These are phyloP conservation scores for Condylostylus longicornis DNA, from an alignment of 1,140 invertebrate genomes.

Conservation along the genomic window DNA sequence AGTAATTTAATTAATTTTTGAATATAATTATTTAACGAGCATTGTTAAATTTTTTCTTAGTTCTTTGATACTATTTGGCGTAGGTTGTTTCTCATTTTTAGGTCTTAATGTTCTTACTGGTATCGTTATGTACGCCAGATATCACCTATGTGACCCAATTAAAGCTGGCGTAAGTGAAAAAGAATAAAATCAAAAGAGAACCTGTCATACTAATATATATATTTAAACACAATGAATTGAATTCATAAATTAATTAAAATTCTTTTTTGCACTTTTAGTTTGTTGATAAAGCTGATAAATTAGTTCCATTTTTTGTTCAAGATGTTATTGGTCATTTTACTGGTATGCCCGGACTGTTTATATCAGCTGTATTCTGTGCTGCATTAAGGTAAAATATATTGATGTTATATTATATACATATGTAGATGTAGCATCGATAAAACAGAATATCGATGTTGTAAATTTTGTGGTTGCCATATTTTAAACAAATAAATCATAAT, in stretches of 20 bases:
- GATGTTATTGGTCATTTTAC: constrained; percentile 39
- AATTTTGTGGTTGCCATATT: no score
- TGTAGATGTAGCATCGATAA: no score
- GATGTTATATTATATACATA: not conserved
- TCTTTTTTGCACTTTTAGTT: constrained; percentile 12
- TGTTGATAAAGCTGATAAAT: constrained; percentile 35
- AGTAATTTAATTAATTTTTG: constrained; percentile 3
- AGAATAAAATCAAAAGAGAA: no score
- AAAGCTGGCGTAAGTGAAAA: no score
- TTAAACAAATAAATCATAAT: no score
- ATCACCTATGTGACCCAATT: constrained; percentile 58
- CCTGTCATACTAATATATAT: no score
- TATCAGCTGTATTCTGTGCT: constrained; percentile 52
- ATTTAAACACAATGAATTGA: not conserved
- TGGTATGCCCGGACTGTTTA: constrained; percentile 49
- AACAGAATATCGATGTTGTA: no score
- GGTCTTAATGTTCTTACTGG: constrained; percentile 46
- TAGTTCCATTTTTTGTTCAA: constrained; percentile 47
- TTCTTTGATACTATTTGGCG: constrained; percentile 34
- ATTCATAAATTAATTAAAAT: not conserved
- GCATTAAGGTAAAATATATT: constrained; percentile 39
- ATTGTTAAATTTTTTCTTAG: constrained; percentile 15
- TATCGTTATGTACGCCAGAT: constrained; percentile 55
- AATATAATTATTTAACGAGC: not conserved
- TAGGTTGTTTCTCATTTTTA: constrained; percentile 37